Evolutionary conservation across 2,113 vertebrate genomes (phyloP).

Genomic region (Osmerus eperlanus): DNA sequence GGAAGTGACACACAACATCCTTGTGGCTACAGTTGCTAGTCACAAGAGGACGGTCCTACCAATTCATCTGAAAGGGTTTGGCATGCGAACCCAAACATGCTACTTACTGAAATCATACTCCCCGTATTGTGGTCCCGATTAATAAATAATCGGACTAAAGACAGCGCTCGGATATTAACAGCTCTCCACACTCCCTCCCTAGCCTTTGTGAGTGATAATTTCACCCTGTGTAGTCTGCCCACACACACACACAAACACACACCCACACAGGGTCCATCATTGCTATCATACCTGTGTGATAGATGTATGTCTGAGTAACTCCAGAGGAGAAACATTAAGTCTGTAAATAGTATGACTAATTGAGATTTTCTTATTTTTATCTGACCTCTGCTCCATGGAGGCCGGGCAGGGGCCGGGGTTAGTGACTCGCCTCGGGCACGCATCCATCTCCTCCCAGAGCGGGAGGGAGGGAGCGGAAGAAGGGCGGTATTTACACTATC

Average conservation of each 20-base stretch:
- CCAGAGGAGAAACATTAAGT: conserved; percentile 34
- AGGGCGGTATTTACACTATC: conserved; percentile 28
- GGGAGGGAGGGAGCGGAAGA: conserved; percentile 15
- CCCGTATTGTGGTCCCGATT: conserved; percentile 13
- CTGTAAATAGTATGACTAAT: conserved; percentile 50
- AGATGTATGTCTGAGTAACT: neutral
- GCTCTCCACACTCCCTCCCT: conserved; percentile 41
- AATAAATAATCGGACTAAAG: conserved; percentile 36
- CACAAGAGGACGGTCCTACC: neutral
- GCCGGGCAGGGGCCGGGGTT: conserved; percentile 15
- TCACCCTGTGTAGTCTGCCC: conserved; percentile 30
- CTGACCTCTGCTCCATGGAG: conserved; percentile 30
- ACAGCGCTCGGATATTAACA: conserved; percentile 33
- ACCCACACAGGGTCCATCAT: conserved; percentile 1
- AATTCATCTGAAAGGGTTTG: conserved; percentile 48
- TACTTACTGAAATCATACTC: conserved; percentile 1
- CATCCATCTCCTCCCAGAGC: conserved; percentile 12
- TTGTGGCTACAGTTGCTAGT: conserved; percentile 13
- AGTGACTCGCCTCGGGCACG: conserved; percentile 30
- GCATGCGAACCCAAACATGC: neutral
- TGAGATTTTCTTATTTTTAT: conserved; percentile 57
- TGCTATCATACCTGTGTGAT: neutral
- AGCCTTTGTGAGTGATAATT: conserved; percentile 16
- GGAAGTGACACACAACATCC: conserved; percentile 42
- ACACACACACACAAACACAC: conserved; percentile 6